Evolutionary conservation across 2,888 invertebrate species (phyloP), one percentile per base, ranked within the genome.

Genomic region (Leptopilina syphax): DNA sequence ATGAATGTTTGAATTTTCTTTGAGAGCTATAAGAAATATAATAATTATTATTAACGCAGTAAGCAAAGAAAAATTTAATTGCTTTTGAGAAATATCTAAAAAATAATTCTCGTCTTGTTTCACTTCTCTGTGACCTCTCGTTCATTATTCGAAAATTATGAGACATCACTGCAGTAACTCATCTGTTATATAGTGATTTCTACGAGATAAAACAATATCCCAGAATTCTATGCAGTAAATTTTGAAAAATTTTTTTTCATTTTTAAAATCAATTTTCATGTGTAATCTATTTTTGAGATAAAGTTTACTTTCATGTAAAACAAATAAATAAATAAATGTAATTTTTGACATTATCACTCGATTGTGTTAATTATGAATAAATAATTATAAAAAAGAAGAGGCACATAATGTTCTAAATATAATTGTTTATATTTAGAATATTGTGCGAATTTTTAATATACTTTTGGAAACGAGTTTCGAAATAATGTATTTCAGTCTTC

Each of bases 121-220:
- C 70, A 54, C 54, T 70, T 34, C 27, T 50, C 12, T 54, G 27
- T 27, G n/a, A 47, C 27, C 54, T 54, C 70, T 54, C 70, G 54
- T 70, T 3, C 6, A 70, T 27, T 54, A 54, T 54, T 50, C 54
- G 24, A 27, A 70, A 70, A 27, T 54, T 70, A 54, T 70, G 54
- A 34, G 54, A 70, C 34, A 70, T 27, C 70, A 44, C 44, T 54
- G 34, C 24, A 70, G 24, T 70, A 70, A 70, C 12, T 70, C n/a
- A 54, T 54, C 50, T 70, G 50, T 27, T 24, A 70, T 9, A 47
- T 54, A 27, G 34, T 27, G 9, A 73, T 57, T 73, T 57, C 57
- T 57, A 73, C 57, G 54, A 34, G 34, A 57, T 73, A 73, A 70
- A 73, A 73, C 73, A 73, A 57, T 57, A 73, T 41, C 73, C 73